phyloP scores from a whole-genome alignment of 2,113 vertebrate genomes.

The Bubo bubo region DNA sequence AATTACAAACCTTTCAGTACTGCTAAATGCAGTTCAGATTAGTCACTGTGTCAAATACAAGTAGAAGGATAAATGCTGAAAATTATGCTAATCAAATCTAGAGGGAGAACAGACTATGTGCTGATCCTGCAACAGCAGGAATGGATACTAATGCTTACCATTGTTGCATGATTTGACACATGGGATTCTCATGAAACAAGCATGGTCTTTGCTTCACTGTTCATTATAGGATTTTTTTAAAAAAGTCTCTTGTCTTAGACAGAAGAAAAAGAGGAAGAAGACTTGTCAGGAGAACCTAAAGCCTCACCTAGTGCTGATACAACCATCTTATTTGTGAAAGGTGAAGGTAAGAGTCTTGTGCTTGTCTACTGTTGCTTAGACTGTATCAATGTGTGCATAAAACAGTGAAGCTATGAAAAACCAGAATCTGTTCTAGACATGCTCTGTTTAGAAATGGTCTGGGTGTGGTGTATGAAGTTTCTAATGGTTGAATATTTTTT shows the following conservation, averaged over 20 bases:
- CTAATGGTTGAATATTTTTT: neutral
- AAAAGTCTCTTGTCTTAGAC: conserved; percentile 77
- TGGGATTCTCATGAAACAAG: neutral
- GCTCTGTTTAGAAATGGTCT: neutral
- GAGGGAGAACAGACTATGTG: neutral
- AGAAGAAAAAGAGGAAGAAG: conserved; percentile 94
- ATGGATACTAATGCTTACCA: neutral
- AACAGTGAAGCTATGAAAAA: neutral
- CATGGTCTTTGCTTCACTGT: neutral
- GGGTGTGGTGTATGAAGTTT: neutral
- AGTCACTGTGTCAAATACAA: neutral
- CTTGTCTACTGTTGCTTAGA: neutral
- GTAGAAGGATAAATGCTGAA: neutral
- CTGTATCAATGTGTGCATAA: neutral
- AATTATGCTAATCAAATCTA: neutral
- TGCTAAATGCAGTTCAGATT: neutral
- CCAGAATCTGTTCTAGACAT: neutral
- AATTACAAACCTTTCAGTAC: neutral
- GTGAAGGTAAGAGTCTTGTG: conserved; percentile 83
- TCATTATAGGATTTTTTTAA: conserved; percentile 34
- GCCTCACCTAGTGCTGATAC: conserved; percentile 95
- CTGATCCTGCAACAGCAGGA: neutral
- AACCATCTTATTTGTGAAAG: conserved; percentile 96
- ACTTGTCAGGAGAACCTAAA: conserved; percentile 89
- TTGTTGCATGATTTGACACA: neutral